Conservation (phyloP, 2,888 invertebrate genomes). For the Parnassius smintheus region DNA sequence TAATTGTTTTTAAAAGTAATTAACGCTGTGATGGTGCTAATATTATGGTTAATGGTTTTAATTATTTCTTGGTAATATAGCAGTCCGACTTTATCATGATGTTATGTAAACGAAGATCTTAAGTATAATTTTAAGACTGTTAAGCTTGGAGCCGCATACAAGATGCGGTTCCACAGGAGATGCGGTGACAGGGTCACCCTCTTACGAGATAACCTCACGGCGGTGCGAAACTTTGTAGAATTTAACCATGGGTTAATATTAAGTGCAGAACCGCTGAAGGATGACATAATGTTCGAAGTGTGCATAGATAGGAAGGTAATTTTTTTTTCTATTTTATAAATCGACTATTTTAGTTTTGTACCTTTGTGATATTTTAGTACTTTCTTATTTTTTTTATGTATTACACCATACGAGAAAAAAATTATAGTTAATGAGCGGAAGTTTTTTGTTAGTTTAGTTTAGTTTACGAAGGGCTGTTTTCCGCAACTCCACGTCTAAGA, state of each 20-base stretch:
- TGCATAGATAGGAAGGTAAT: conserved; percentile 93
- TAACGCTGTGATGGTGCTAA: conserved; percentile 8
- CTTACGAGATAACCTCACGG: conserved; percentile 91
- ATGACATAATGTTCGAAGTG: conserved; percentile 93
- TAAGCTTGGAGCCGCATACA: conserved; percentile 9
- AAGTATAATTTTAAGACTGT: background rate
- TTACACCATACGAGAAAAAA: too few relatives aligned
- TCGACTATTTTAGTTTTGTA: background rate
- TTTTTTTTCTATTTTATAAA: background rate
- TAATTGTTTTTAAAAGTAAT: background rate
- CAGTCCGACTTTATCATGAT: background rate
- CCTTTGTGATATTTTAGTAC: too few relatives aligned
- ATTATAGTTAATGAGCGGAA: too few relatives aligned
- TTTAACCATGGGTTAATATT: conserved; percentile 94
- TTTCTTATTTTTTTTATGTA: too few relatives aligned
- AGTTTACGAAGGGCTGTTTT: too few relatives aligned
- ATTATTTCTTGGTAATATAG: background rate
- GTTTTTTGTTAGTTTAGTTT: too few relatives aligned
- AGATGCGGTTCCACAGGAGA: conserved; percentile 87
- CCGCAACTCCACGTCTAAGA: too few relatives aligned
- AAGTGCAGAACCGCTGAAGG: conserved; percentile 88
- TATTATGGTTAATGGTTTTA: background rate
- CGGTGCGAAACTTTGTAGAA: conserved; percentile 88
- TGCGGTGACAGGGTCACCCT: conserved; percentile 93
- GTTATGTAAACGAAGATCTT: background rate